Conservation (phyloP, 2,888 invertebrate genomes). For the Dioctria linearis region DNA sequence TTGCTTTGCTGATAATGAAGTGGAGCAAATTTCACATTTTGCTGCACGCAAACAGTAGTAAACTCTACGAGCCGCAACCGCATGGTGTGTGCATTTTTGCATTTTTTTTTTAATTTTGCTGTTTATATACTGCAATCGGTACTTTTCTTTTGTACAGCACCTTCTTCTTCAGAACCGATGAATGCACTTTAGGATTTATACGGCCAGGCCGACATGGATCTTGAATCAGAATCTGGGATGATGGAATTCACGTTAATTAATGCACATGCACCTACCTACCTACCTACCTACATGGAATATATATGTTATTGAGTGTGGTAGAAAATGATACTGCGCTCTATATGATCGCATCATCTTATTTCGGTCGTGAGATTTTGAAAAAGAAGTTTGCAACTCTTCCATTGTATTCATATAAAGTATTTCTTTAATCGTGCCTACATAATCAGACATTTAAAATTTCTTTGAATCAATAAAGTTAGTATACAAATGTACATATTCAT, state of each 20-base stretch:
- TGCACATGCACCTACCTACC: neutral
- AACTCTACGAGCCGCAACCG: slow-evolving; percentile 40
- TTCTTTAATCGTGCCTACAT: too few relatives aligned
- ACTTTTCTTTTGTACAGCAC: neutral
- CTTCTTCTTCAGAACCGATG: neutral
- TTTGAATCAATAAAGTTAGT: slow-evolving; percentile 22
- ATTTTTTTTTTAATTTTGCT: slow-evolving; percentile 1
- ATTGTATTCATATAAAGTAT: slow-evolving; percentile 18
- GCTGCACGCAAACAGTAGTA: slow-evolving; percentile 46
- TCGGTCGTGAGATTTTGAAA: slow-evolving; percentile 42
- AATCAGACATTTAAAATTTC: slow-evolving; percentile 37
- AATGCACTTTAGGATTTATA: slow-evolving; percentile 29
- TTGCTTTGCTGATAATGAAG: slow-evolving; percentile 51
- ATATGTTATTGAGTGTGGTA: too few relatives aligned
- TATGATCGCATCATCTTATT: slow-evolving; percentile 35
- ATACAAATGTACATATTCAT: too few relatives aligned
- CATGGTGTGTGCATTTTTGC: slow-evolving; percentile 23
- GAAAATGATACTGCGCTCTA: slow-evolving; percentile 26
- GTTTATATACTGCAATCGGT: slow-evolving; percentile 27
- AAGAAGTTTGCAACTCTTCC: neutral
- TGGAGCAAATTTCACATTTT: slow-evolving; percentile 54
- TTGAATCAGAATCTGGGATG: neutral
- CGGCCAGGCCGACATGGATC: slow-evolving; percentile 32
- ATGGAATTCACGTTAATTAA: slow-evolving; percentile 46
- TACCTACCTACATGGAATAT: too few relatives aligned